phyloP scores from a whole-genome alignment of 1,140 invertebrate species.

The Nixonia krombeini region DNA sequence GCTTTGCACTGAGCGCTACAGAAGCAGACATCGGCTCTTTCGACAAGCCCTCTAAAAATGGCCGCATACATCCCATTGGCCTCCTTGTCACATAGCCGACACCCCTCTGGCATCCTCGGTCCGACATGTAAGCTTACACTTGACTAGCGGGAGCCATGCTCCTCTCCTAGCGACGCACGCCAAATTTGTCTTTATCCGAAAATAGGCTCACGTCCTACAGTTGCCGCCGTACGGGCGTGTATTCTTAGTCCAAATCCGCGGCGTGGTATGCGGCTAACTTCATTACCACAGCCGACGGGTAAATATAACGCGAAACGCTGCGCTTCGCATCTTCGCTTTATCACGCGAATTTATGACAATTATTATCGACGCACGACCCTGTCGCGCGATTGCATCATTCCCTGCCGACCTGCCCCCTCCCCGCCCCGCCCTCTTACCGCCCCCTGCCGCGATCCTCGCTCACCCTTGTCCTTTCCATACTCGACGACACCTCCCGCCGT shows the following conservation, averaged over 20 bases:
- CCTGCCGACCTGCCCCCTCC: too few species aligned
- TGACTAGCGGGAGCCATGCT: conserved; percentile 57
- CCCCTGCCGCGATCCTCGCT: too few species aligned
- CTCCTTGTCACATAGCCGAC: conserved; percentile 60
- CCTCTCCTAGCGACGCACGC: conserved; percentile 73
- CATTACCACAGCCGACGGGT: neutral
- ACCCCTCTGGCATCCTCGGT: conserved; percentile 49
- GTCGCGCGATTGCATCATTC: too few species aligned
- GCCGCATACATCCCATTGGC: conserved; percentile 69
- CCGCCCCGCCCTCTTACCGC: too few species aligned
- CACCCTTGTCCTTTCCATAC: too few species aligned
- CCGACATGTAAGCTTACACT: conserved; percentile 70
- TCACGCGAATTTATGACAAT: too few species aligned
- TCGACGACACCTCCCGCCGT: too few species aligned
- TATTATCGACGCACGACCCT: too few species aligned
- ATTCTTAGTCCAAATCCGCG: conserved; percentile 49
- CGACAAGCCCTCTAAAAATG: conserved; percentile 70
- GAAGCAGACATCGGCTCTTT: conserved; percentile 60
- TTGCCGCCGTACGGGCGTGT: conserved; percentile 50
- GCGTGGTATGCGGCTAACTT: conserved; percentile 28
- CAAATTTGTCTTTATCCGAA: conserved; percentile 86
- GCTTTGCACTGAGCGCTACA: conserved; percentile 71
- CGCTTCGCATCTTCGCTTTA: too few species aligned
- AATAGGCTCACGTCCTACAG: conserved; percentile 74
- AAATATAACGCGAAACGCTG: neutral